phyloP scores from a whole-genome alignment of 2,113 vertebrate species.

The Hypanus sabinus region DNA sequence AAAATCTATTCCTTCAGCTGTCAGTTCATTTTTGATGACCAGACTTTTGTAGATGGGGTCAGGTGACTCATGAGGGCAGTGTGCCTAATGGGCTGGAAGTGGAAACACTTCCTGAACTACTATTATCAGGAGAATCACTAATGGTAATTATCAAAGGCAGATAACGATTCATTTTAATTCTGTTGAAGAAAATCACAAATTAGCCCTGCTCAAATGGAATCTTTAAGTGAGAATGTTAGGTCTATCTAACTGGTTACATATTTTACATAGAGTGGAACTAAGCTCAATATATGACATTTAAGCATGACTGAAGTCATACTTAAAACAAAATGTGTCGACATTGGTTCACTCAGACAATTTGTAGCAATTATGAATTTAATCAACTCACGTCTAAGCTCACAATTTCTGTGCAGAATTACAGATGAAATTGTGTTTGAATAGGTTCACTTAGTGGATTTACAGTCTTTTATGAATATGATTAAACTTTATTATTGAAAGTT shows the following conservation, averaged over 20 bases:
- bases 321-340: neutral
- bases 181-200: slow-evolving; percentile 24
- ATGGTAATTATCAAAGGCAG: slow-evolving; percentile 31
- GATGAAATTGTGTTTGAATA: neutral
- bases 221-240: slow-evolving; percentile 18
- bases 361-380: neutral
- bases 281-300: slow-evolving; percentile 10
- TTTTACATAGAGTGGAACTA: neutral
- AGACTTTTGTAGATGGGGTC: slow-evolving; percentile 23
- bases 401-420: neutral
- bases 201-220: slow-evolving; percentile 20
- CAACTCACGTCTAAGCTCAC: neutral
- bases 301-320: slow-evolving; percentile 1
- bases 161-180: slow-evolving; percentile 30
- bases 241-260: neutral
- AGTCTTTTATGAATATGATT: neutral
- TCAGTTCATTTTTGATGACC: slow-evolving; percentile 23
- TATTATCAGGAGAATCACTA: slow-evolving; percentile 35
- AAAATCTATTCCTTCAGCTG: slow-evolving; percentile 5
- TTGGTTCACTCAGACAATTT: neutral
- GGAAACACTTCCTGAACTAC: slow-evolving; percentile 31
- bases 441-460: neutral
- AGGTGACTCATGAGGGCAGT: slow-evolving; percentile 28
- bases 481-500: neutral
- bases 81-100: slow-evolving; percentile 27